phyloP scores from a whole-genome alignment of 2,797 vertebrate genomes.

The Chlorospingus flavigularis region DNA sequence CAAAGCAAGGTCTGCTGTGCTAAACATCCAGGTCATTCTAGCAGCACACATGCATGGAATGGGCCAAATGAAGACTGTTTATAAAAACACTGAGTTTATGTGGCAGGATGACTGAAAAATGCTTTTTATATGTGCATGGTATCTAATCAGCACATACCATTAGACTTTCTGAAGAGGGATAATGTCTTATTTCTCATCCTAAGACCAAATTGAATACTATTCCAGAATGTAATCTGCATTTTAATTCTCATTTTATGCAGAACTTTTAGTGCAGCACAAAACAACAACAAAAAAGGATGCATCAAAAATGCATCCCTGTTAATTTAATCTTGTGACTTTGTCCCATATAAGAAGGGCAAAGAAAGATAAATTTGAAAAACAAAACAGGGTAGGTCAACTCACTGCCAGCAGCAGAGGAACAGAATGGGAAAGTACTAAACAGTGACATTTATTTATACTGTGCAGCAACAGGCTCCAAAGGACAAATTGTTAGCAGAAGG shows the following conservation, averaged over 20 bases:
- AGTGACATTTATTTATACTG: slow-evolving; percentile 37
- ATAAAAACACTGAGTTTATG: background rate
- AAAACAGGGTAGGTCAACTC: background rate
- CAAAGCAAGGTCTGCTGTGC: background rate
- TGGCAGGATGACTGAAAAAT: background rate
- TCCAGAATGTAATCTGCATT: background rate
- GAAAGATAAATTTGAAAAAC: slow-evolving; percentile 14
- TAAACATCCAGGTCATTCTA: background rate
- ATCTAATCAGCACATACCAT: background rate
- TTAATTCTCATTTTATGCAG: background rate
- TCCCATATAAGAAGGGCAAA: background rate
- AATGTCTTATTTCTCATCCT: background rate
- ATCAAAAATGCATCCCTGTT: background rate
- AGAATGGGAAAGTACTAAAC: slow-evolving; percentile 29
- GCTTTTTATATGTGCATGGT: background rate
- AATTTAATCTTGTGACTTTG: background rate
- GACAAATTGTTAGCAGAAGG: slow-evolving; percentile 56
- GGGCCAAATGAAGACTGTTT: background rate
- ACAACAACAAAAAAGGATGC: background rate
- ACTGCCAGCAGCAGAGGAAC: background rate
- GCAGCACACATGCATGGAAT: background rate
- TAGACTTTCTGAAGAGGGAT: background rate
- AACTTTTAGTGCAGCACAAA: background rate
- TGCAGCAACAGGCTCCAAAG: background rate
- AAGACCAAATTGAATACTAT: background rate